These are phyloP conservation scores for Rostratula benghalensis DNA, from an alignment of 2,113 vertebrate genomes.

Conservation along the genomic window DNA sequence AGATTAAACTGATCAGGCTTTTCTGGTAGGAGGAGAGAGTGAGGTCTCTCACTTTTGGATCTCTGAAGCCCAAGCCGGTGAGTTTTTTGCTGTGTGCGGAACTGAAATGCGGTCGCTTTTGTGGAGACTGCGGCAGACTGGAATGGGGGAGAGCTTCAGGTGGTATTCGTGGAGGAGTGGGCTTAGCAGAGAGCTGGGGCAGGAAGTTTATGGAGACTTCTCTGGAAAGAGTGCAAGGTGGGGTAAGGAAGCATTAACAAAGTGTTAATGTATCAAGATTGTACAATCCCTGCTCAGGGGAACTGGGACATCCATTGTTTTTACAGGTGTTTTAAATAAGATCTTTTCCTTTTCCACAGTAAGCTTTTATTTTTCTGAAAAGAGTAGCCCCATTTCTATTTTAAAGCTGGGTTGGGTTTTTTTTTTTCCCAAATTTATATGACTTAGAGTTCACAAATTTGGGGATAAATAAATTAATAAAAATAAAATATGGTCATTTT, in stretches of 20 bases:
- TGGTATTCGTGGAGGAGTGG: neutral
- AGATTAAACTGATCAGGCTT: neutral
- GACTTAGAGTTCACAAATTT: neutral
- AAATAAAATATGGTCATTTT: neutral
- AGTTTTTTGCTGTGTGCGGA: neutral
- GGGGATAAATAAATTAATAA: neutral
- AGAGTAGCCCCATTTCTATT: neutral
- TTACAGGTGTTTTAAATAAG: neutral
- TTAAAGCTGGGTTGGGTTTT: neutral
- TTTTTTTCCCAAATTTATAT: fast-evolving
- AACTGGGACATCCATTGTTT: neutral
- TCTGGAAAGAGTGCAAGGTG: neutral
- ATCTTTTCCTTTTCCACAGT: neutral
- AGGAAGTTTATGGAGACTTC: neutral
- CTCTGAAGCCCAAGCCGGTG: neutral
- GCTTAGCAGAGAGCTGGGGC: neutral
- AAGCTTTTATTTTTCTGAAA: neutral
- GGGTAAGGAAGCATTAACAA: neutral
- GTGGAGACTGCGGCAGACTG: fast-evolving
- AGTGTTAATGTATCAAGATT: neutral
- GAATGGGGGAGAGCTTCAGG: neutral
- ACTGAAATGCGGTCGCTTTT: neutral
- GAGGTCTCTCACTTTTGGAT: neutral
- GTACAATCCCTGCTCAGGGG: neutral
- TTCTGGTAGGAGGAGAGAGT: neutral